Percentiles rank a stretch among this genome's conserved stretches.
These are phyloP conservation scores for Amblyjoppa proteus DNA, from an alignment of 2,888 invertebrate species.

Conservation along the genomic window DNA sequence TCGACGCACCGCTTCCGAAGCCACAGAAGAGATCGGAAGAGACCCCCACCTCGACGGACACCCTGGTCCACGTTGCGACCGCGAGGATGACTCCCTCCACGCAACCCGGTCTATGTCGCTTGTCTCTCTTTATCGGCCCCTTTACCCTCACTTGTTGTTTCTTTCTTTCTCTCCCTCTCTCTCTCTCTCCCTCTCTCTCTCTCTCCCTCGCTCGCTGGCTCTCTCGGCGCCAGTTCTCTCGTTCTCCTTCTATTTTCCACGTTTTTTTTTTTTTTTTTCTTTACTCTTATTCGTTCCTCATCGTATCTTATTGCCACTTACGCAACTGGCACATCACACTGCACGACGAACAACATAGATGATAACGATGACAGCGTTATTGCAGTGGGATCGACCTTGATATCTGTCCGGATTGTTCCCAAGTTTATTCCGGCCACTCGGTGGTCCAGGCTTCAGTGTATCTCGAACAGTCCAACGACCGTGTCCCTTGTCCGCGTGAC, in stretches of 20 bases:
- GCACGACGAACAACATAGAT: constrained; percentile 67
- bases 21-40: constrained; percentile 80
- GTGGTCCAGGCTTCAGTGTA: constrained; percentile 53
- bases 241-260: constrained; percentile 53
- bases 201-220: constrained; percentile 4
- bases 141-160: constrained; percentile 70
- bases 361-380: constrained; percentile 57
- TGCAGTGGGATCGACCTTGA: constrained; percentile 51
- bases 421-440: constrained; percentile 45
- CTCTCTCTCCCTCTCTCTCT: neutral
- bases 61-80: constrained; percentile 66
- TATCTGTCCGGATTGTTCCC: constrained; percentile 8
- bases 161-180: constrained; percentile 62
- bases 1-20: constrained; percentile 68
- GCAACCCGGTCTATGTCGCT: constrained; percentile 64
- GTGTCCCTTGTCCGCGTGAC: constrained; percentile 54
- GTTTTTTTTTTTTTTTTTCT: constrained; percentile 46
- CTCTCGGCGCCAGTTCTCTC: constrained; percentile 44
- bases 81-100: constrained; percentile 68
- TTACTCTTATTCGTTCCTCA: constrained; percentile 53
- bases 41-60: constrained; percentile 85
- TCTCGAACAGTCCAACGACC: constrained; percentile 62
- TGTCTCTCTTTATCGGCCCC: constrained; percentile 70
- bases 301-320: constrained; percentile 78
- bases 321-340: constrained; percentile 79